Percentiles rank a stretch among this genome's conserved stretches.
Evolutionary conservation across 2,888 invertebrate species (phyloP).

Genomic region (Seira musarum): DNA sequence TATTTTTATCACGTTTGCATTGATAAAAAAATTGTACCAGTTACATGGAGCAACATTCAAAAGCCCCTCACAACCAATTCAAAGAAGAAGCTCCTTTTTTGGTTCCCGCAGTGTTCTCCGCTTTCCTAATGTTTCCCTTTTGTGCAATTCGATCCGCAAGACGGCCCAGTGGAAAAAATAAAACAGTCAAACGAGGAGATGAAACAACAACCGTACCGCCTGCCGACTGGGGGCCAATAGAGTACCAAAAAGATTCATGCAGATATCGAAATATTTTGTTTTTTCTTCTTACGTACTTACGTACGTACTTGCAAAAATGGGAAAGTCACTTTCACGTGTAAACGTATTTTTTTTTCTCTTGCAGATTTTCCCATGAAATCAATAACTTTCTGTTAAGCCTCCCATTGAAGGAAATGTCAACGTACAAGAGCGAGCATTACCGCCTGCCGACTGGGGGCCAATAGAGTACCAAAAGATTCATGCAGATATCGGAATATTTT

Average conservation of each 20-base stretch:
- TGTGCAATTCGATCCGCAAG: conserved; percentile 7
- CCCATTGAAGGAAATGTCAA: background rate
- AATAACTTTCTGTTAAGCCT: background rate
- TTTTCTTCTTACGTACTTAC: no score
- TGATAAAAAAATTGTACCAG: background rate
- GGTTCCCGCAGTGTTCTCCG: background rate
- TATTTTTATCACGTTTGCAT: background rate
- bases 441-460: background rate
- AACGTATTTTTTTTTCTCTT: background rate
- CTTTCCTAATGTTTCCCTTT: conserved; percentile 1
- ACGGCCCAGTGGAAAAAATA: background rate
- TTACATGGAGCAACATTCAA: background rate
- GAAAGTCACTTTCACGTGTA: conserved; percentile 2
- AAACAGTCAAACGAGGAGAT: background rate
- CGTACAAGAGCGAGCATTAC: background rate
- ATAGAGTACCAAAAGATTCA: background rate
- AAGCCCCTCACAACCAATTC: background rate
- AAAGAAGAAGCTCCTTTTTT: background rate
- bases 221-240: background rate
- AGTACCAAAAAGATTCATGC: background rate
- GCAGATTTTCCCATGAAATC: background rate
- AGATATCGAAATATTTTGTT: background rate
- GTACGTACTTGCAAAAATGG: no score
- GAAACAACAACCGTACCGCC: background rate
- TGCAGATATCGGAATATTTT: background rate